Percentiles rank a stretch among this genome's conserved stretches.
Evolutionary conservation across 2,113 vertebrate genomes (phyloP).

Genomic region (Corydoras maculifer): DNA sequence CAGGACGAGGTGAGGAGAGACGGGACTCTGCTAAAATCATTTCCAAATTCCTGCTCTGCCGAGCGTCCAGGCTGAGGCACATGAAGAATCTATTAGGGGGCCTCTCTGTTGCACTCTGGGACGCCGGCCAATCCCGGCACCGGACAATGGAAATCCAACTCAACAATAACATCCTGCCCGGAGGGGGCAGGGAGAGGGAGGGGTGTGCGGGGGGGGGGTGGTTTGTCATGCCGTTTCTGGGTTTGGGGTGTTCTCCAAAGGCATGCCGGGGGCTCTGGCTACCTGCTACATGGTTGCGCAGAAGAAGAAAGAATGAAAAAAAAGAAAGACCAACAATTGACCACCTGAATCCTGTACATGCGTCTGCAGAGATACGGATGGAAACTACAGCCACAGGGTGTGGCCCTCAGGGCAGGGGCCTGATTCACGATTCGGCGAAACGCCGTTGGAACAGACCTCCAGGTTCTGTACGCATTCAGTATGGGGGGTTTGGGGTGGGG

Average conservation of each 20-base stretch:
- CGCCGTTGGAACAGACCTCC: too few relatives aligned
- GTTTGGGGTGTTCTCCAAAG: slow-evolving; percentile 27
- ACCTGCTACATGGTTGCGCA: slow-evolving; percentile 16
- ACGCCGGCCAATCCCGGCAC: slow-evolving; percentile 64
- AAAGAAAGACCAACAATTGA: neutral
- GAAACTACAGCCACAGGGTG: too few relatives aligned
- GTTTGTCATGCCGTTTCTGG: slow-evolving; percentile 18
- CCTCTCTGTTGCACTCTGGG: slow-evolving; percentile 60
- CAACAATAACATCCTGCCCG: slow-evolving; percentile 75
- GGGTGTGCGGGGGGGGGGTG: slow-evolving; percentile 17
- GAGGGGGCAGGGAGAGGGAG: slow-evolving; percentile 52
- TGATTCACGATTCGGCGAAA: too few relatives aligned
- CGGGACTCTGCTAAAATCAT: slow-evolving; percentile 46
- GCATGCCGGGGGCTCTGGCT: slow-evolving; percentile 36
- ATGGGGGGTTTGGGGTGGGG: too few relatives aligned
- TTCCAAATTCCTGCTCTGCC: slow-evolving; percentile 51
- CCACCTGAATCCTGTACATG: too few relatives aligned
- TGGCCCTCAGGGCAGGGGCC: too few relatives aligned
- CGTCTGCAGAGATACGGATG: too few relatives aligned
- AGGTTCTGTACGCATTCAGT: too few relatives aligned
- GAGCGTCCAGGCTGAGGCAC: slow-evolving; percentile 55
- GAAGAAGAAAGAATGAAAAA: neutral
- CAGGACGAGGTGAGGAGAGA: slow-evolving; percentile 12
- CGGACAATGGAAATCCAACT: slow-evolving; percentile 71
- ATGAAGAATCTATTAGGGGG: slow-evolving; percentile 74